A percentile compares a stretch with the other conserved stretches of the same genome.
Evolutionary conservation across 2,113 vertebrate genomes (phyloP).

Genomic region (Corythaixoides concolor): DNA sequence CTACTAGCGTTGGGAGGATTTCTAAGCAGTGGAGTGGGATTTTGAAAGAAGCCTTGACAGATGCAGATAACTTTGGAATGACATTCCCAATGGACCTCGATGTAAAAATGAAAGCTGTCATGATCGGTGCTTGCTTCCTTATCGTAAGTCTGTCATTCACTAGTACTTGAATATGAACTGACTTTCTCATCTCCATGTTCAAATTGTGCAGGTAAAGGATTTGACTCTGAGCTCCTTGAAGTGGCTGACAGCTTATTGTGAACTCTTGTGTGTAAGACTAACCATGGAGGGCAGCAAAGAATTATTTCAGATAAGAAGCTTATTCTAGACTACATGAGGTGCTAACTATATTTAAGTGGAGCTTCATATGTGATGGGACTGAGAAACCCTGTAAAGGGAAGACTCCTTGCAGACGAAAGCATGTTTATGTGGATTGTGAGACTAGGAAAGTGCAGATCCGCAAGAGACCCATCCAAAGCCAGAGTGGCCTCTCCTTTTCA

Average conservation of each 20-base stretch:
- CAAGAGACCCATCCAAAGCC: not conserved
- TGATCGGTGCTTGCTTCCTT: constrained; percentile 93
- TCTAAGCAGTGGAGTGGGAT: constrained; percentile 92
- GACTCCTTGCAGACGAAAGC: not conserved
- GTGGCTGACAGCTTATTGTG: not conserved
- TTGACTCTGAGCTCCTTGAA: not conserved
- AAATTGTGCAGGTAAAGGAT: not conserved
- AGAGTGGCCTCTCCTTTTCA: not conserved
- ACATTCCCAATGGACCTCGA: constrained; percentile 92
- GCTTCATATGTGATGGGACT: not conserved
- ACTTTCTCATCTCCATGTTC: not conserved
- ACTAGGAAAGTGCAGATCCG: not conserved
- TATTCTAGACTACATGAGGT: not conserved
- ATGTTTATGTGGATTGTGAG: not conserved
- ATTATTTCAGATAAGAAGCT: not conserved
- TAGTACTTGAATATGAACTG: not conserved
- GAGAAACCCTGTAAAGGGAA: not conserved
- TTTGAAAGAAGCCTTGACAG: constrained; percentile 84
- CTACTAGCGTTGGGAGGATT: constrained; percentile 83
- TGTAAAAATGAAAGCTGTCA: constrained; percentile 91
- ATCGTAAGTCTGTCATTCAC: constrained; percentile 81
- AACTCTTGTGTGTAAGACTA: not conserved
- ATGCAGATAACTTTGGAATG: constrained; percentile 91
- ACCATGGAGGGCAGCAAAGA: not conserved
- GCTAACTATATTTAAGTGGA: not conserved